These are phyloP conservation scores for Egretta garzetta DNA, from an alignment of 2,113 vertebrate genomes.

Conservation along the genomic window DNA sequence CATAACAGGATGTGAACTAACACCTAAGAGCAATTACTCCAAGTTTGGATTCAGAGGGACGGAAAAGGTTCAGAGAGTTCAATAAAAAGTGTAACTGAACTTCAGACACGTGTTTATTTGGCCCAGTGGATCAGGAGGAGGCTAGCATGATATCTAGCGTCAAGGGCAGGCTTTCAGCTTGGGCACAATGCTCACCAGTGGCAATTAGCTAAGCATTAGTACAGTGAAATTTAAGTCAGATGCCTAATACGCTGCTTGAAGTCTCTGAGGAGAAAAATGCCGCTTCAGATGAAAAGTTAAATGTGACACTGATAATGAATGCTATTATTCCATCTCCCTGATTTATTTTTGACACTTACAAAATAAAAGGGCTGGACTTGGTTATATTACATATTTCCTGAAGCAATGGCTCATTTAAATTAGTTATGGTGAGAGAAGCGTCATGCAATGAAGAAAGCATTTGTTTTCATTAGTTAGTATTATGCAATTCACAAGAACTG, in stretches of 20 bases:
- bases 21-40: neutral
- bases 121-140: neutral
- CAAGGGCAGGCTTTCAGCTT: neutral
- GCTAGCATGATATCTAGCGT: neutral
- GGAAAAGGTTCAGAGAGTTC: neutral
- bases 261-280: neutral
- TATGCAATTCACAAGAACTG: neutral
- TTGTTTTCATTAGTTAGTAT: conserved; percentile 8
- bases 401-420: neutral
- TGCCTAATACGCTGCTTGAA: neutral
- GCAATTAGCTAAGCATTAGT: neutral
- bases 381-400: neutral
- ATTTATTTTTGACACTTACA: neutral
- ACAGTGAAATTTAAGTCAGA: neutral
- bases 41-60: neutral
- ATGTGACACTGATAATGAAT: neutral
- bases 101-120: neutral
- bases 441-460: neutral
- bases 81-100: neutral
- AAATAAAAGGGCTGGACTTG: neutral
- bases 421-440: neutral
- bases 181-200: neutral
- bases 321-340: neutral
- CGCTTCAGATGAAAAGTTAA: neutral
- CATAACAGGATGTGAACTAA: neutral